Conservation (phyloP, 2,888 invertebrate genomes). For the Tridacna crocea region DNA sequence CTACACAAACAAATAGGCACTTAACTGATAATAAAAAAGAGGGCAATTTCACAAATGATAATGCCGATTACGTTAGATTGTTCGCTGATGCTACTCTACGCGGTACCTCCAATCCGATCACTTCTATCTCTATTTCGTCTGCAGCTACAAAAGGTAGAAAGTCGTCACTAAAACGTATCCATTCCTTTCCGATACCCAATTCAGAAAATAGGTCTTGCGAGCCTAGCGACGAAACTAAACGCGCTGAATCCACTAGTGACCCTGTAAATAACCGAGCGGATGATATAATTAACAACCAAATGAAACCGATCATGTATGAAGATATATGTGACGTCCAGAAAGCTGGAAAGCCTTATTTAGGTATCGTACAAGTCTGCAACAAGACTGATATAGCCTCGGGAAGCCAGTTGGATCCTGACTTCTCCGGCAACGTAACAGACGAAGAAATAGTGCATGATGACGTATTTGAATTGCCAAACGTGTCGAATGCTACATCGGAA, state of each 20-base stretch:
- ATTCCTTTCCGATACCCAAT: background rate
- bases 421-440: background rate
- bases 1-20: slow-evolving; percentile 14
- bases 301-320: slow-evolving; percentile 28
- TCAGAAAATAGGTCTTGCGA: background rate
- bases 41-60: background rate
- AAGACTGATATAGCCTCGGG: background rate
- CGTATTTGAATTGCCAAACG: background rate
- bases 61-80: background rate
- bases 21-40: background rate
- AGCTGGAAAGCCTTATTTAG: background rate
- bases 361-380: background rate
- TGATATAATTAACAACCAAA: background rate
- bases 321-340: slow-evolving; percentile 16
- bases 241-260: background rate
- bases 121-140: slow-evolving; percentile 21
- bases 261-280: background rate
- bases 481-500: background rate
- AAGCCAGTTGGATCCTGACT: background rate
- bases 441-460: background rate
- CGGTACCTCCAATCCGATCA: slow-evolving; percentile 2
- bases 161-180: background rate
- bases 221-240: background rate
- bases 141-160: background rate
- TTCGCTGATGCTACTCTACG: background rate